Evolutionary conservation across 2,888 invertebrate genomes (phyloP).

Genomic region (Trypoxylon attenuatum): DNA sequence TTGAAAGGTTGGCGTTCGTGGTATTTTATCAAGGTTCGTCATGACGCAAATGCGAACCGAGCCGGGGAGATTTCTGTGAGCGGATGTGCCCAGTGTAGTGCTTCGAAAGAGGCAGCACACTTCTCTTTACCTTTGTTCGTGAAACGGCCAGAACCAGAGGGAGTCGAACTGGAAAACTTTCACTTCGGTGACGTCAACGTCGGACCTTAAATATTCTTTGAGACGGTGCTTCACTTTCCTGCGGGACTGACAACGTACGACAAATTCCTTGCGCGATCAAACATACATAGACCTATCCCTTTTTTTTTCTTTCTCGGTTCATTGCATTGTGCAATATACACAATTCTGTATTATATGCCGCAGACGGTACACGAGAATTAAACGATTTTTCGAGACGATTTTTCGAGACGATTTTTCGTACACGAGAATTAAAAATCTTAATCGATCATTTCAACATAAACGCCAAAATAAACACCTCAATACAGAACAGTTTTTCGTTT

Average conservation of each 20-base stretch:
- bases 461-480: too few relatives aligned
- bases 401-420: too few relatives aligned
- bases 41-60: conserved; percentile 33
- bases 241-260: conserved; percentile 34
- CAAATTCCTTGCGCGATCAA: conserved; percentile 28
- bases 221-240: conserved; percentile 65
- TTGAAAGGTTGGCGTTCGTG: conserved; percentile 21
- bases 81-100: conserved; percentile 16
- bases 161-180: conserved; percentile 59
- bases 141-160: conserved; percentile 18
- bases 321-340: too few relatives aligned
- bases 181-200: conserved; percentile 65
- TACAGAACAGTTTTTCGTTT: too few relatives aligned
- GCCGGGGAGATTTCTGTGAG: conserved; percentile 34
- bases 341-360: too few relatives aligned
- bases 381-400: too few relatives aligned
- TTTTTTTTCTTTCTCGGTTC: too few relatives aligned
- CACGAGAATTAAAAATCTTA: too few relatives aligned
- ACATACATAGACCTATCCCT: too few relatives aligned
- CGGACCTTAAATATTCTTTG: conserved; percentile 62
- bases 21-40: conserved; percentile 28
- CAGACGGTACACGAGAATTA: too few relatives aligned
- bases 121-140: conserved; percentile 33
- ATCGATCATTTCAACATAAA: too few relatives aligned
- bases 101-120: conserved; percentile 38